A percentile compares a stretch with the other conserved stretches of the same genome.
These are phyloP conservation scores for Ptilonorhynchus violaceus DNA, from an alignment of 2,113 vertebrate species.

Conservation along the genomic window DNA sequence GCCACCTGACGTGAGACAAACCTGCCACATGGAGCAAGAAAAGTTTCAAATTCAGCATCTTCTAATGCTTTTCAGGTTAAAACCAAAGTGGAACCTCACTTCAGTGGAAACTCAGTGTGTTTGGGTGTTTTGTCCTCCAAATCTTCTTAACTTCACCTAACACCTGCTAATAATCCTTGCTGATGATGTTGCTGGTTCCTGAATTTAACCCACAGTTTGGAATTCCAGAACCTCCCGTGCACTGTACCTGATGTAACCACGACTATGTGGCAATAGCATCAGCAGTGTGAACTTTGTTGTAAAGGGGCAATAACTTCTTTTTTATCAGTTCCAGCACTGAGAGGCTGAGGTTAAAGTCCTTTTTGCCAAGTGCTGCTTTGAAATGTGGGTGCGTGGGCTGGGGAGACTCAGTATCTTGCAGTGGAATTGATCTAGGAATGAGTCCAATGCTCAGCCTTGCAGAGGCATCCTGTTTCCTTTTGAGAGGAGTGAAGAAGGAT, in stretches of 20 bases:
- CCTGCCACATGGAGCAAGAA: background rate
- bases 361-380: background rate
- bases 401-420: background rate
- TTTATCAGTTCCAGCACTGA: background rate
- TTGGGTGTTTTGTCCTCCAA: background rate
- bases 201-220: background rate
- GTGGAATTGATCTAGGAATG: constrained; percentile 30
- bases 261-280: background rate
- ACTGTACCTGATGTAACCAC: background rate
- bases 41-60: background rate
- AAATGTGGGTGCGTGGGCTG: background rate
- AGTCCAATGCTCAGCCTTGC: constrained; percentile 5
- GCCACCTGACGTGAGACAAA: background rate
- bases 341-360: background rate
- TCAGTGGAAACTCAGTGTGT: background rate
- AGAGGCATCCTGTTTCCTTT: constrained; percentile 7
- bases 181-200: background rate
- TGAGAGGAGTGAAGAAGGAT: background rate
- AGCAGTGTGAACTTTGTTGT: background rate
- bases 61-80: background rate
- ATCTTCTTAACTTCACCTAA: background rate
- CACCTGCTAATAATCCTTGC: background rate
- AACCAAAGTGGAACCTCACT: background rate
- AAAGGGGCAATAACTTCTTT: background rate
- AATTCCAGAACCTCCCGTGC: background rate